Evolutionary conservation across 1,140 invertebrate species (phyloP).

Genomic region (Muscidifurax raptorellus): DNA sequence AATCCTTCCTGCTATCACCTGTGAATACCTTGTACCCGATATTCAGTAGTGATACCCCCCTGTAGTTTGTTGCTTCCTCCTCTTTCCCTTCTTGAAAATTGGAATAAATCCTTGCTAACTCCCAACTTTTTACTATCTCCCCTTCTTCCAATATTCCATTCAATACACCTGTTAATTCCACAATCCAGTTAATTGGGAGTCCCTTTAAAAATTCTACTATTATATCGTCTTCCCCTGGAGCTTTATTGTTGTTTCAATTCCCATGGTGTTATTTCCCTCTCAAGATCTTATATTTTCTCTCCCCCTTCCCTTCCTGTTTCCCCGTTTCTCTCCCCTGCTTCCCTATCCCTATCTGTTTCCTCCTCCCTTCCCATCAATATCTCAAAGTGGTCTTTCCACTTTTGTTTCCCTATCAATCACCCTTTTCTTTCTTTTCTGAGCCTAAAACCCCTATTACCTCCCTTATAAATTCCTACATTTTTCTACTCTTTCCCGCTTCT

Average conservation of each 20-base stretch:
- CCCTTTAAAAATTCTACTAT: constrained; percentile 7
- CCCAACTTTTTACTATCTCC: constrained; percentile 2
- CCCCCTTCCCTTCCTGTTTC: neutral
- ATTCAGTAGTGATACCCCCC: constrained; percentile 16
- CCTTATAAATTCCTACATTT: neutral
- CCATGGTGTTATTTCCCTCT: neutral
- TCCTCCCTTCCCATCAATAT: neutral
- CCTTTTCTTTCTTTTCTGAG: neutral
- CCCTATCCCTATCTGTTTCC: neutral
- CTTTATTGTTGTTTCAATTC: neutral
- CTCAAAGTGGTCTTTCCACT: neutral
- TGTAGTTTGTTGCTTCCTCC: constrained; percentile 18
- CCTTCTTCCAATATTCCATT: constrained; percentile 24
- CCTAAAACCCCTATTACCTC: neutral
- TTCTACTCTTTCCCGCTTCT: neutral
- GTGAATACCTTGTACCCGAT: constrained; percentile 8
- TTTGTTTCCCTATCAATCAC: neutral
- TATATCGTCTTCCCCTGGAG: constrained; percentile 3
- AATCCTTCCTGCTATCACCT: neutral
- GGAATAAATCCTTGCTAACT: constrained; percentile 5
- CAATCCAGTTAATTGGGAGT: neutral
- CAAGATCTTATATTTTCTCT: neutral
- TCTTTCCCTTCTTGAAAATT: constrained; percentile 21
- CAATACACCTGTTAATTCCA: constrained; percentile 3
- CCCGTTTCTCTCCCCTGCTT: neutral